Evolutionary conservation across 2,113 vertebrate genomes (phyloP).

Genomic region (Pan troglodytes): NHGRI_mPanTro3-v2.1_pri NC_072416.2:53911001-53911500

Average conservation of each 20-base stretch:
- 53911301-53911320: not conserved
- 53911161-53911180: not conserved
- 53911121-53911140: accelerated
- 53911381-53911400: not conserved
- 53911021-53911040: not conserved
- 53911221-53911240: not conserved
- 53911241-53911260: not conserved
- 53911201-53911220: not conserved
- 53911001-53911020: not conserved
- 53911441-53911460: not conserved
- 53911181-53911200: not conserved
- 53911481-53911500: not conserved
- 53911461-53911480: not conserved
- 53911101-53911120: not conserved
- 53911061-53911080: not conserved
- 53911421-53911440: not conserved
- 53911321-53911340: not conserved
- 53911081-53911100: not conserved
- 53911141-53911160: not conserved
- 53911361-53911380: not conserved
- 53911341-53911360: not conserved
- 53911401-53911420: not conserved
- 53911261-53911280: not conserved
- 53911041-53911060: not conserved
- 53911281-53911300: not conserved